Evolutionary conservation across 1,140 invertebrate species (phyloP).

Genomic region (Theocolax elegans): DNA sequence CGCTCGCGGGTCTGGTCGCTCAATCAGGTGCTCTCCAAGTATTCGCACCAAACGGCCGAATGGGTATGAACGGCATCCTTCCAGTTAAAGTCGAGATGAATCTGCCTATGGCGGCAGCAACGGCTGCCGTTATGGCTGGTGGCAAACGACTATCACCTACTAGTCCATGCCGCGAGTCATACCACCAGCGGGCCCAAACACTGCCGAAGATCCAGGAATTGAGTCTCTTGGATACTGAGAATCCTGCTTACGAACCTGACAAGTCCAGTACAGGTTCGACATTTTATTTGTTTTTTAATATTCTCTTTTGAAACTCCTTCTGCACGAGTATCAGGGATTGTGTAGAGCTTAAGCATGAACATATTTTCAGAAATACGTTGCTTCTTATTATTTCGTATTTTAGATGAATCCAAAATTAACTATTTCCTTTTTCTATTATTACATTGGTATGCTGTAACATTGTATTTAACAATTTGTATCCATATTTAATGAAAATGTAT

Average conservation of each 20-base stretch:
- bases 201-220: conserved; percentile 77
- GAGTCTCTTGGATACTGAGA: conserved; percentile 69
- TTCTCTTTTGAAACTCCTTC: no score
- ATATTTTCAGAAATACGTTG: no score
- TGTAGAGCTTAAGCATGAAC: no score
- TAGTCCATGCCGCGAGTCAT: conserved; percentile 53
- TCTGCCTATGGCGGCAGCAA: conserved; percentile 18
- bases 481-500: no score
- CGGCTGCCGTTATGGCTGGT: not conserved
- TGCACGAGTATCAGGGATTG: no score
- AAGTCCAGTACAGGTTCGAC: conserved; percentile 46
- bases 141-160: conserved; percentile 49
- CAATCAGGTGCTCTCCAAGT: conserved; percentile 71
- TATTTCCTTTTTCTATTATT: no score
- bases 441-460: no score
- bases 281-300: not conserved
- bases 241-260: conserved; percentile 55
- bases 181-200: conserved; percentile 65
- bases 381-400: no score
- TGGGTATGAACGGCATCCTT: conserved; percentile 70
- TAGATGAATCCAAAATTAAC: no score
- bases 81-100: conserved; percentile 62
- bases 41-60: conserved; percentile 70
- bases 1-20: conserved; percentile 73
- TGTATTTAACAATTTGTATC: no score